A percentile compares a stretch with the other conserved stretches of the same genome.
These are phyloP conservation scores for Apocheima hispidaria DNA, from an alignment of 2,888 invertebrate genomes.

Conservation along the genomic window DNA sequence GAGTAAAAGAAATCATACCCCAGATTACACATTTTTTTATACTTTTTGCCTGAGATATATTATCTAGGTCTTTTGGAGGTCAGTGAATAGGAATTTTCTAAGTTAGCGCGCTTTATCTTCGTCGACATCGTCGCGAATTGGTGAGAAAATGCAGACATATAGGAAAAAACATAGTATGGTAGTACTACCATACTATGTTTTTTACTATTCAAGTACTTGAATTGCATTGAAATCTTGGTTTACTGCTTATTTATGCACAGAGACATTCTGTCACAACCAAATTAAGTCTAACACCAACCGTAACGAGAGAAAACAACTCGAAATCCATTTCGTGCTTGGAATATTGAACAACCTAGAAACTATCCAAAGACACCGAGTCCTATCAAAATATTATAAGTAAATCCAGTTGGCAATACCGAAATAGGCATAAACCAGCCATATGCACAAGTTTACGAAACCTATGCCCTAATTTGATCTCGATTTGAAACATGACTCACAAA, in stretches of 20 bases:
- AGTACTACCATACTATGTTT: no score
- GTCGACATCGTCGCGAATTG: no score
- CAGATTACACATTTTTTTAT: no score
- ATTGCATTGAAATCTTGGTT: background rate
- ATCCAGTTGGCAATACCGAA: conserved; percentile 25
- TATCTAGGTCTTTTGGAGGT: no score
- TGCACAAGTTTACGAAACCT: conserved; percentile 23
- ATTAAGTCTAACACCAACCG: conserved; percentile 1
- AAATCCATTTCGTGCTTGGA: conserved; percentile 7
- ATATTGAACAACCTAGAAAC: conserved; percentile 17
- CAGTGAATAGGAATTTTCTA: no score
- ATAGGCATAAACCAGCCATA: conserved; percentile 17
- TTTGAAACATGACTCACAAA: conserved; percentile 31
- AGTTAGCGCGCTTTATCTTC: no score
- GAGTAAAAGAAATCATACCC: no score
- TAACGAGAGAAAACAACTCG: conserved; percentile 7
- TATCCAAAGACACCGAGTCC: background rate
- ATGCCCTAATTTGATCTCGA: conserved; percentile 25
- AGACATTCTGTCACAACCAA: conserved; percentile 1
- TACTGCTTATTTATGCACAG: background rate
- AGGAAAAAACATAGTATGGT: no score
- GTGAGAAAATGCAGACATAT: no score
- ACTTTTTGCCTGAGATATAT: no score
- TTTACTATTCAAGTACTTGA: no score
- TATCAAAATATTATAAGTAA: background rate